Evolutionary conservation across 2,797 vertebrate species (phyloP).

Genomic region (Falco cherrug): DNA sequence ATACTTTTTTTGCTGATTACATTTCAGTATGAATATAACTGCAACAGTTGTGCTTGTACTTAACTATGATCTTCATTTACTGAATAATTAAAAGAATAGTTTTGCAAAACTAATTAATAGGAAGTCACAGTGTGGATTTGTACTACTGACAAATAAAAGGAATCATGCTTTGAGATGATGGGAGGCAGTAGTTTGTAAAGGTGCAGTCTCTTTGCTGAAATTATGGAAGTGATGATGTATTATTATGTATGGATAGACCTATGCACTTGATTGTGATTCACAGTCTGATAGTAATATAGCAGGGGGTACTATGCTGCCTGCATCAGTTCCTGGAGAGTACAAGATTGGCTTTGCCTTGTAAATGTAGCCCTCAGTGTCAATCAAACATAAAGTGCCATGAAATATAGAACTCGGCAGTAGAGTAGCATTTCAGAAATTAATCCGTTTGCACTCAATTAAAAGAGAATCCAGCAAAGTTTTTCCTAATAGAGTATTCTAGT

Average conservation of each 20-base stretch:
- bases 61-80: not conserved
- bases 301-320: not conserved
- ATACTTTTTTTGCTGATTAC: not conserved
- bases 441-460: constrained; percentile 58
- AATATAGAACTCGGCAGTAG: constrained; percentile 52
- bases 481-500: constrained; percentile 28
- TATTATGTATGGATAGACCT: not conserved
- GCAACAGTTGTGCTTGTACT: not conserved
- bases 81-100: not conserved
- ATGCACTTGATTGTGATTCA: not conserved
- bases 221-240: not conserved
- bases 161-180: not conserved
- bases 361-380: constrained; percentile 9
- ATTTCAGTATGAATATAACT: not conserved
- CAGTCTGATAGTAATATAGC: not conserved
- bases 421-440: constrained; percentile 63
- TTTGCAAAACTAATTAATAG: not conserved
- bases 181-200: not conserved
- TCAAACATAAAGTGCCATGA: constrained; percentile 49
- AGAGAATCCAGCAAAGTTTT: constrained; percentile 28
- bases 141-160: not conserved
- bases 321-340: not conserved
- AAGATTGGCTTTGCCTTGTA: constrained; percentile 28
- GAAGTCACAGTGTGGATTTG: not conserved
- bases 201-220: not conserved